Evolutionary conservation across 2,888 invertebrate species (phyloP), one percentile per base, ranked within the genome.

Genomic region (Harmothoe impar): DNA sequence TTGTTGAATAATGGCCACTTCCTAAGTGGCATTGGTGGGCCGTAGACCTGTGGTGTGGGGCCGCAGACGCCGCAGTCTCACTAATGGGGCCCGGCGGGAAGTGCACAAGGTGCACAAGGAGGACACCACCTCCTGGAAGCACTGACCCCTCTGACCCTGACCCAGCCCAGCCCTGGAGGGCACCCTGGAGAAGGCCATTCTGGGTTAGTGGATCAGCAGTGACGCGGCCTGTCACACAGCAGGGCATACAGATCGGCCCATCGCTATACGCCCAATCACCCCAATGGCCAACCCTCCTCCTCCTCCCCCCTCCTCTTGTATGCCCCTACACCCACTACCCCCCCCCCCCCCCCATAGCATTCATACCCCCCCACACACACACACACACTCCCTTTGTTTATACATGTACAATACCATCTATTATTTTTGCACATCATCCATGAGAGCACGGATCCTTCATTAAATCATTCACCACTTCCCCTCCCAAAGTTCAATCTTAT

Each of bases 231-330:
- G 81, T 81, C 81, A 35, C 81, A 81, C 81, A 17, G 23, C 15
- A 43, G 35, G n/a, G 81, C 33, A 81, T 81, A 81, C 81, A 81
- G 81, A 81, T 81, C 33, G 81, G 81, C 81, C 81, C 31, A 81
- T 81, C 81, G 25, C 81, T 81, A 81, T 81, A 33, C 35, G 43
- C 23, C 33, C 81, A 35, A 81, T 81, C 81, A 43, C 43, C 33
- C 23, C 35, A 81, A 81, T 81, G 81, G 35, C n/a, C 10, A 35
- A 43, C 81, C 43, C n/a, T 5, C 68, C 68, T 5, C 68, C n/a
- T 7, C 20, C 68, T n/a, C 68, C 68, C 17, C 5, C 72, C 72
- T 15, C 25, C 25, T 25, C 31, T 25, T 15, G 25, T 17, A 7
- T 72, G 29, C 72, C 72, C 29, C 17, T 20, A 62, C 62, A 62